Percentiles rank a stretch among this genome's conserved stretches.
These are phyloP conservation scores for Luidia sarsii DNA, from an alignment of 53 echinoderm and acorn worm species.

Conservation along the genomic window DNA sequence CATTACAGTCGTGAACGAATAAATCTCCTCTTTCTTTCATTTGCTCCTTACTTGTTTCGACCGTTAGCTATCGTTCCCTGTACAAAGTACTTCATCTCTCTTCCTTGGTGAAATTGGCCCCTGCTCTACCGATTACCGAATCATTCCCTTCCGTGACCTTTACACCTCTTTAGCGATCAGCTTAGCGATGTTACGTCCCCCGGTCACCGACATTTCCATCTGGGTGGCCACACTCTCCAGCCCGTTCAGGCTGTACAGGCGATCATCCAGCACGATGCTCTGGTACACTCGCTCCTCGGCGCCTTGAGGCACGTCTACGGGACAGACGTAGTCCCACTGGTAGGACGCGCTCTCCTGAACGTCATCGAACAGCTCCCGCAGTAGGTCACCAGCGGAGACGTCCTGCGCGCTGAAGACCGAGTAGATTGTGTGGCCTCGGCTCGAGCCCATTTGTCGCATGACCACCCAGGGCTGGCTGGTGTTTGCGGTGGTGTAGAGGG, in stretches of 20 bases:
- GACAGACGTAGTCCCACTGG: conserved; percentile 30
- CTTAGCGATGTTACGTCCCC: conserved; percentile 44
- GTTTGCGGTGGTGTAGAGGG: conserved; percentile 8
- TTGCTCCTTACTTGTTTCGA: too few relatives aligned
- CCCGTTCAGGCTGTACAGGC: conserved; percentile 32
- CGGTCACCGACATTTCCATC: conserved; percentile 40
- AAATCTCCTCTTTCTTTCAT: too few relatives aligned
- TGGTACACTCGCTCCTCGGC: neutral
- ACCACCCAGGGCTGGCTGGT: conserved; percentile 16
- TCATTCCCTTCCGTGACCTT: too few relatives aligned
- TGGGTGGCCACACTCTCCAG: conserved; percentile 47
- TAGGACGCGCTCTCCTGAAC: neutral
- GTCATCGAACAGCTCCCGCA: conserved; percentile 30
- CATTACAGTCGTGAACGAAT: too few relatives aligned
- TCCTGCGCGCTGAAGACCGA: neutral
- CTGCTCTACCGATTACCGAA: too few relatives aligned
- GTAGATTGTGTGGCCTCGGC: conserved; percentile 12
- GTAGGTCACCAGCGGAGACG: conserved; percentile 10
- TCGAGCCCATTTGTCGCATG: neutral
- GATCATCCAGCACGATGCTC: conserved; percentile 11
- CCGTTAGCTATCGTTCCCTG: too few relatives aligned
- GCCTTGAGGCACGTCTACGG: conserved; percentile 1
- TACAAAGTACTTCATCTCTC: too few relatives aligned
- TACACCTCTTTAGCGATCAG: conserved; percentile 10
- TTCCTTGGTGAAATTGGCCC: too few relatives aligned